These are phyloP conservation scores for Acrobasis consociella DNA, from an alignment of 2,888 invertebrate species.

Conservation along the genomic window DNA sequence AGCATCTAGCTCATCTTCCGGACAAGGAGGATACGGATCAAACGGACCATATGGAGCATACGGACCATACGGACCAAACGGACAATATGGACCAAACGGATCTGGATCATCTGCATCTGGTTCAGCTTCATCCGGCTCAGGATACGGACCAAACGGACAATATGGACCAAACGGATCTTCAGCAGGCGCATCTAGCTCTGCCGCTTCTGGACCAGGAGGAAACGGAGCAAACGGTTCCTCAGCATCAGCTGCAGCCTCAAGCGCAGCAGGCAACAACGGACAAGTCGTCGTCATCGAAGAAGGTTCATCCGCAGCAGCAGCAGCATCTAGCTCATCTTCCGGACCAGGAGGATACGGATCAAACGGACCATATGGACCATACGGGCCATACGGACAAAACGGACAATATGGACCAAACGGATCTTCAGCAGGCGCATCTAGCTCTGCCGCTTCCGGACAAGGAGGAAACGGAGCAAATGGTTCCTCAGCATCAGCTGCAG, in stretches of 20 bases:
- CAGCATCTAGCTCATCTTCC: slow-evolving; percentile 15
- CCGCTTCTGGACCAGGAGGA: slow-evolving; percentile 1
- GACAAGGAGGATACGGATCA: not conserved
- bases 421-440: not conserved
- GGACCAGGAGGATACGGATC: slow-evolving; percentile 10
- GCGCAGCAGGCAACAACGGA: not conserved
- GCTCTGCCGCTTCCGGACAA: not conserved
- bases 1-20: not conserved
- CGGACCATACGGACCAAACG: slow-evolving; percentile 1
- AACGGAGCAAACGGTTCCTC: slow-evolving; percentile 3
- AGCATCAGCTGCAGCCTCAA: slow-evolving; percentile 17
- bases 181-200: slow-evolving; percentile 22
- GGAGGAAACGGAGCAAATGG: too few species aligned
- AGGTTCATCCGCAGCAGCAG: slow-evolving; percentile 26
- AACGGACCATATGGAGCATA: not conserved
- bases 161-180: slow-evolving; percentile 16
- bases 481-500: too few species aligned
- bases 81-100: too few species aligned
- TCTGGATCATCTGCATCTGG: slow-evolving; percentile 22
- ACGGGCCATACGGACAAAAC: slow-evolving; percentile 16
- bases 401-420: slow-evolving; percentile 11
- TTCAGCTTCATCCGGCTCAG: not conserved
- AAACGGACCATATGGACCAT: slow-evolving; percentile 13
- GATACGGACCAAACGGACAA: not conserved
- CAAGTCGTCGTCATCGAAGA: slow-evolving; percentile 14